These are phyloP conservation scores for Opisthocomus hoazin DNA, from an alignment of 2,113 vertebrate genomes.

Conservation along the genomic window DNA sequence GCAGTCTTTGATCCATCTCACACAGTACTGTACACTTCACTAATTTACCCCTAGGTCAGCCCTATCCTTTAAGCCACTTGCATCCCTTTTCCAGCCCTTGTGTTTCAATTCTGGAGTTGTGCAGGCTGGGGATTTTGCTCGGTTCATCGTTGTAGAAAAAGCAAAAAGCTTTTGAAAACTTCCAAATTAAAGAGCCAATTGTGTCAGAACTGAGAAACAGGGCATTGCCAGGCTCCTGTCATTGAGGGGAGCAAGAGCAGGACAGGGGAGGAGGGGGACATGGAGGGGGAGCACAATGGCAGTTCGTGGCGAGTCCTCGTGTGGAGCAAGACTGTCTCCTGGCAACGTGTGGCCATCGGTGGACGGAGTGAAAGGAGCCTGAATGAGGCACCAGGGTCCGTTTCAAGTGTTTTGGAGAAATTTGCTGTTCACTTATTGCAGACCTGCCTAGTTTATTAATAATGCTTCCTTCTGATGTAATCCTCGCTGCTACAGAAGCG, in stretches of 20 bases:
- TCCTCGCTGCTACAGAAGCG: background rate
- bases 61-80: background rate
- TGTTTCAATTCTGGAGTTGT: background rate
- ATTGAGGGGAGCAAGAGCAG: background rate
- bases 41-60: background rate
- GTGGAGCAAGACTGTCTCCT: conserved; percentile 29
- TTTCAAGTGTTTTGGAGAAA: background rate
- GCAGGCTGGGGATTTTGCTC: background rate
- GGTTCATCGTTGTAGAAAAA: background rate
- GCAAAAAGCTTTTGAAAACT: background rate
- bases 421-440: background rate
- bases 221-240: conserved; percentile 23
- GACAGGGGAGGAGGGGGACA: background rate
- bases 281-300: background rate
- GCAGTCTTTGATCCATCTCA: background rate
- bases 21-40: background rate
- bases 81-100: background rate
- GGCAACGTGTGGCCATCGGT: conserved; percentile 5
- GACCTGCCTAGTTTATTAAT: conserved; percentile 50
- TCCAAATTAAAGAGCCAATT: background rate
- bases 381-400: background rate
- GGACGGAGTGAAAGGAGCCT: background rate
- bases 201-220: background rate
- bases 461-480: background rate
- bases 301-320: background rate